Percentiles rank a stretch among this genome's conserved stretches.
These are phyloP conservation scores for Hydrochoerus hydrochaeris DNA, from an alignment of 2,113 vertebrate species.

Conservation along the genomic window DNA sequence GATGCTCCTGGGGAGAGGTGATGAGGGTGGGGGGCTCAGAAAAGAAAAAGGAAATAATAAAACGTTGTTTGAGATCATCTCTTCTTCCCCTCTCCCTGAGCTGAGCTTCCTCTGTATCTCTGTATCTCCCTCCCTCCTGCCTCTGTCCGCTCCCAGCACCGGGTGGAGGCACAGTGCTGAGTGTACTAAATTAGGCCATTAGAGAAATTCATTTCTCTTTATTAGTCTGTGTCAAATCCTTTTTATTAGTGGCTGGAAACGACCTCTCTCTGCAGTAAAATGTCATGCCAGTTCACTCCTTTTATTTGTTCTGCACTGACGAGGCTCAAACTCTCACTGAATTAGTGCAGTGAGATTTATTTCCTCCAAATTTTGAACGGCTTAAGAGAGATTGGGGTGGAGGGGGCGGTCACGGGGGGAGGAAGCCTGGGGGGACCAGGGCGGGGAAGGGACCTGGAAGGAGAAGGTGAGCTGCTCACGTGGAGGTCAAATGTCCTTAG, in stretches of 20 bases:
- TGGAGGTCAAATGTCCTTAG: slow-evolving; percentile 60
- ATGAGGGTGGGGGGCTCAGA: neutral
- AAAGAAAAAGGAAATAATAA: slow-evolving; percentile 69
- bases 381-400: slow-evolving; percentile 75
- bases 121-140: neutral
- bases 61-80: slow-evolving; percentile 60
- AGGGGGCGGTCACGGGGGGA: neutral
- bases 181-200: slow-evolving; percentile 88
- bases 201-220: slow-evolving; percentile 91
- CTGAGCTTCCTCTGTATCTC: neutral
- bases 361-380: slow-evolving; percentile 85
- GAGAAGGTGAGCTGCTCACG: slow-evolving; percentile 52
- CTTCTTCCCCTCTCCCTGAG: slow-evolving; percentile 21
- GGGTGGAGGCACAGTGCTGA: slow-evolving; percentile 82
- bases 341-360: slow-evolving; percentile 84
- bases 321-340: slow-evolving; percentile 84
- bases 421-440: neutral
- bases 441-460: neutral
- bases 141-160: slow-evolving; percentile 64
- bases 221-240: slow-evolving; percentile 90
- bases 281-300: slow-evolving; percentile 87
- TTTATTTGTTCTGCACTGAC: slow-evolving; percentile 86
- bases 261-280: slow-evolving; percentile 89
- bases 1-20: slow-evolving; percentile 55
- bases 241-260: slow-evolving; percentile 89